Evolutionary conservation across 92 coral and sea anemone genomes (phyloP), one percentile per base, ranked within the genome.

Genomic region (Porites divaricata): DNA sequence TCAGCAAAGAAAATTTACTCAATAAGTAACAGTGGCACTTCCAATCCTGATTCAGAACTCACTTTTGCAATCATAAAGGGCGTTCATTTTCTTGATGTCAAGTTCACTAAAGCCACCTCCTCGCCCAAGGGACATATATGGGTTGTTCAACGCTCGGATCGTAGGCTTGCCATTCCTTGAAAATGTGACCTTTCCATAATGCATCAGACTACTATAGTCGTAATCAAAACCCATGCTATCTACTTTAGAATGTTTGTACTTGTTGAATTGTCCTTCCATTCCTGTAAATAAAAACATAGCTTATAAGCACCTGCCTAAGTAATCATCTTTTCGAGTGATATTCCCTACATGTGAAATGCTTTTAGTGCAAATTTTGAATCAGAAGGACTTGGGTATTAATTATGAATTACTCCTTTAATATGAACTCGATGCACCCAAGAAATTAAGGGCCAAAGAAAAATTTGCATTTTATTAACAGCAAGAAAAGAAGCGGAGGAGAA

Each of bases 141-240:
- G 98, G 72, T 87, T 89, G 67, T 86, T 78, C 22, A 87, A 66
- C 9, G 98, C 93, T 63, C 95, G 90, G 77, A 94, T 81, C 6
- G 98, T 94, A 1, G 98, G 85, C 28, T 75, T 77, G 11, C 91
- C 90, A 82, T 94, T 94, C 77, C 82, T 89, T 10, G 95, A 91
- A 76, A 94, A 94, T 66, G 98, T 94, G 70, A 82, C 83, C 83
- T 81, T 91, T 77, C 98, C 95, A 67, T 94, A 94, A 73, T 94
- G 98, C 98, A 94, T 94, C 83, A 94, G 78, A 89, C 98, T 94
- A 50, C 85, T 92, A 75, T 87, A 94, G 70, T 94, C 98, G 86
- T 94, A 94, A 56, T 67, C 92, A 63, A 92, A 94, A 3, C 87
- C 98, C 85, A 94, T 91, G 50, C 92, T 89, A 19, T 94, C 98